Evolutionary conservation across 2,113 vertebrate species (phyloP), one percentile per base, ranked within the genome.

Genomic region (Amblyopsis rosae): DNA sequence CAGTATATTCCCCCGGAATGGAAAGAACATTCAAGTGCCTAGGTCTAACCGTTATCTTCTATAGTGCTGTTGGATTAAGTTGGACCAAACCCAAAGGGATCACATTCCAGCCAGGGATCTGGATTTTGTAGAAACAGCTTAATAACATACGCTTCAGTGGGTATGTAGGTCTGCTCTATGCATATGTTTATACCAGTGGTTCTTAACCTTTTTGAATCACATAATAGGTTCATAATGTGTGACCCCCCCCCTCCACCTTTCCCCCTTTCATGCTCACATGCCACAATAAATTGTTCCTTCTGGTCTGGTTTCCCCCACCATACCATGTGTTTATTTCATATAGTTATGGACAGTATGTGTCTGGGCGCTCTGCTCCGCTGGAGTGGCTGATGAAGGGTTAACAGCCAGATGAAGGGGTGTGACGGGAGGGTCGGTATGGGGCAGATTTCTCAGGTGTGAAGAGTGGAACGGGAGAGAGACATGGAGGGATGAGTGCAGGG

Each of bases 401-500:
- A 84, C 76, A 58, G 70, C 54, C 65, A 83, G 80, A 84, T 84
- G 76, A 82, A 75, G 67, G 73, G 80, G 17, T 62, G 75, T 8
- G 35, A 84, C 81, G 11, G 56, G 60, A 81, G 68, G 77, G 76
- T 78, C 77, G 84, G 74, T 70, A 83, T 78, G 82, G 1, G 26
- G 77, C 74, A 58, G 85, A 67, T 80, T 80, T 87, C 84, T 90
- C 90, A 92, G 91, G 91, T 92, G 90, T 91, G 89, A 90, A 87
- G 87, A 88, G 84, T 81, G 82, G 81, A 88, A 82, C 71, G 81
- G 87, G 82, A 75, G 77, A 77, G 79, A 73, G 70, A 70, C 72
- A 49, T 41, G 78, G 68, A 68, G 61, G 59, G 82, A 79, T 65
- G 73, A 73, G 70, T 79, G 80, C 61, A 77, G 82, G 85, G 86